phyloP scores from a whole-genome alignment of 2,797 vertebrate genomes.

The Neosilurus mollespiculum region DNA sequence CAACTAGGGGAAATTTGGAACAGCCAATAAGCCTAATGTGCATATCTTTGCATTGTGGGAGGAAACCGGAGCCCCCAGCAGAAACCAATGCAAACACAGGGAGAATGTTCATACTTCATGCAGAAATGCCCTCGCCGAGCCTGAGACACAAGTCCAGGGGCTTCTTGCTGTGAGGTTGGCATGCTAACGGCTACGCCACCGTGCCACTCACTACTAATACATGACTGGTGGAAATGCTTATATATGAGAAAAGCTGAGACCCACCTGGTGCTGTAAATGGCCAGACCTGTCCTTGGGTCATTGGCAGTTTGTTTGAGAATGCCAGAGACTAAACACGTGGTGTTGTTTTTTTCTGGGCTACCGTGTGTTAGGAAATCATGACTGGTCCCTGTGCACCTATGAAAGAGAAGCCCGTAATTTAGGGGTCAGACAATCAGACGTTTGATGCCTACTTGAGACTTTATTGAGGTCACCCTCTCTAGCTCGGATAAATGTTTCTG shows the following conservation, averaged over 20 bases:
- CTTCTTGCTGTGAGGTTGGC: no score
- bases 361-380: slow-evolving; percentile 13
- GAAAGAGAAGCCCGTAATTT: slow-evolving; percentile 39
- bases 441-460: slow-evolving; percentile 26
- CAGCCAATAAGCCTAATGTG: no score
- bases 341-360: neutral
- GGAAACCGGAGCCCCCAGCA: no score
- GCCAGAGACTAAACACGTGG: neutral
- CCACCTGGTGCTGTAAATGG: slow-evolving; percentile 50
- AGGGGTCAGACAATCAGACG: slow-evolving; percentile 14
- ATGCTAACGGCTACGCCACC: no score
- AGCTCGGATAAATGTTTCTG: neutral
- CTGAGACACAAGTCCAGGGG: no score
- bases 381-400: slow-evolving; percentile 3
- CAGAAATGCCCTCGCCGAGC: no score
- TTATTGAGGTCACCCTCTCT: slow-evolving; percentile 29
- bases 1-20: no score
- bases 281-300: slow-evolving; percentile 16
- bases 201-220: neutral
- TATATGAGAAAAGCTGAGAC: slow-evolving; percentile 39
- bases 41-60: no score
- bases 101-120: no score
- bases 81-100: no score
- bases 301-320: slow-evolving; percentile 24
- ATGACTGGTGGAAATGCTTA: slow-evolving; percentile 45